These are phyloP conservation scores for Myopa testacea DNA, from an alignment of 2,888 invertebrate species.

Conservation along the genomic window DNA sequence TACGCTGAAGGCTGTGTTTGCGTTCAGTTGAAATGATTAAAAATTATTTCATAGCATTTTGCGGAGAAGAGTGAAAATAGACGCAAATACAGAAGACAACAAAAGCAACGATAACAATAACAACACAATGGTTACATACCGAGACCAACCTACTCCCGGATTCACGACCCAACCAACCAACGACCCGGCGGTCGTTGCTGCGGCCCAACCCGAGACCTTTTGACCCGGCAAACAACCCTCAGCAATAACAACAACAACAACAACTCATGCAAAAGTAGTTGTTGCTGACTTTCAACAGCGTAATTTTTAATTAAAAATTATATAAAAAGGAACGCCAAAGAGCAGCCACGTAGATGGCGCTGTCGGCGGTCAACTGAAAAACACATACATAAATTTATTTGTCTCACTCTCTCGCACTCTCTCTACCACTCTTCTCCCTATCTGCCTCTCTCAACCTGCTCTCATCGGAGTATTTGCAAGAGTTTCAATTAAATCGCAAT, in stretches of 20 bases:
- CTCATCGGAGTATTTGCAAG: not conserved
- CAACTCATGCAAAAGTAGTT: not conserved
- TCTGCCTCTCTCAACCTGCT: too few relatives aligned
- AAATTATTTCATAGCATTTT: conserved; percentile 25
- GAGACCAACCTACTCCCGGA: not conserved
- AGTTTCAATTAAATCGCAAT: not conserved
- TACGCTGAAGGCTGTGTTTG: conserved; percentile 30
- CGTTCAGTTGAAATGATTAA: conserved; percentile 38
- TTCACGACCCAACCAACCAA: not conserved
- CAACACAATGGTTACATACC: not conserved
- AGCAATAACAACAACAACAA: not conserved
- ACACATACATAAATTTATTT: not conserved
- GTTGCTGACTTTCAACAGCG: conserved; percentile 4
- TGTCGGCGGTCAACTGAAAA: not conserved
- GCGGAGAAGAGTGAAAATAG: conserved; percentile 1
- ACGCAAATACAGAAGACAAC: conserved; percentile 4
- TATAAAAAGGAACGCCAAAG: not conserved
- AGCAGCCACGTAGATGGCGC: conserved; percentile 8
- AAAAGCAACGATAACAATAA: not conserved
- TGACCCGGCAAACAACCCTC: not conserved
- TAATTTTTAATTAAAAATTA: conserved; percentile 38
- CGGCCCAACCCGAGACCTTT: too few relatives aligned
- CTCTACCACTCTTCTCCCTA: not conserved
- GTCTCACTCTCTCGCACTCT: too few relatives aligned
- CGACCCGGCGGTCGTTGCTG: too few relatives aligned